Evolutionary conservation across 2,113 vertebrate species (phyloP).

Genomic region (Melanostigma gelatinosum): DNA sequence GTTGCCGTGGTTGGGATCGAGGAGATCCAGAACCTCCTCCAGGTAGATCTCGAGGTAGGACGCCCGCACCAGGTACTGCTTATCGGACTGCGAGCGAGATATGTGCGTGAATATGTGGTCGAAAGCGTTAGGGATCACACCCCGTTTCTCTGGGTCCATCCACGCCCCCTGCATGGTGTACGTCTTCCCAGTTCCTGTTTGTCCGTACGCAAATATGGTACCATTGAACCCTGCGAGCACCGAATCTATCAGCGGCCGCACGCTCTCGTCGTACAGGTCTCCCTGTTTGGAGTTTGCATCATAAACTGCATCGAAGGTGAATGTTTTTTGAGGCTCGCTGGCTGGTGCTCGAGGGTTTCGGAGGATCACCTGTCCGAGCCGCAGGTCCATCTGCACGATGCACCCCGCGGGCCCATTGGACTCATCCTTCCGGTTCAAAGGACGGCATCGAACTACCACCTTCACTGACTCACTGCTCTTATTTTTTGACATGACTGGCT

Average conservation of each 20-base stretch:
- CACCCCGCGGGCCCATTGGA: constrained; percentile 81
- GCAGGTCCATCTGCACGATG: constrained; percentile 91
- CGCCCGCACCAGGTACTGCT: constrained; percentile 95
- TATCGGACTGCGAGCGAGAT: constrained; percentile 94
- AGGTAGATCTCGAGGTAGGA: constrained; percentile 99
- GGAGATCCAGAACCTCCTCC: constrained; percentile 95
- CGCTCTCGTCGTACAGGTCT: constrained; percentile 95
- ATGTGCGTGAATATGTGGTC: constrained; percentile 99
- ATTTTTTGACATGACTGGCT: constrained; percentile 85
- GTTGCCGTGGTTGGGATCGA: constrained; percentile 82
- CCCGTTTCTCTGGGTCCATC: constrained; percentile 90
- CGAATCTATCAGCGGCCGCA: constrained; percentile 92
- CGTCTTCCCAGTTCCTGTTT: constrained; percentile 97
- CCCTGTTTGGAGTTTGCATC: constrained; percentile 91
- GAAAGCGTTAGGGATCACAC: constrained; percentile 94
- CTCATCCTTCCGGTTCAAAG: constrained; percentile 90
- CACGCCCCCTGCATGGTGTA: constrained; percentile 97
- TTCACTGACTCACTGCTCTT: constrained; percentile 91
- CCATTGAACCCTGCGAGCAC: constrained; percentile 96
- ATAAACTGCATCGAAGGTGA: constrained; percentile 98
- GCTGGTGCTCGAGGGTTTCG: constrained; percentile 88
- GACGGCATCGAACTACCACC: constrained; percentile 96
- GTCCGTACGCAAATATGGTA: constrained; percentile 95
- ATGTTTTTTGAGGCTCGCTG: constrained; percentile 92
- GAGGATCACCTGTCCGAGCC: constrained; percentile 93